Base-by-base conservation (phyloP, 2,888 invertebrate genomes). In the Pammene fasciana region DNA sequence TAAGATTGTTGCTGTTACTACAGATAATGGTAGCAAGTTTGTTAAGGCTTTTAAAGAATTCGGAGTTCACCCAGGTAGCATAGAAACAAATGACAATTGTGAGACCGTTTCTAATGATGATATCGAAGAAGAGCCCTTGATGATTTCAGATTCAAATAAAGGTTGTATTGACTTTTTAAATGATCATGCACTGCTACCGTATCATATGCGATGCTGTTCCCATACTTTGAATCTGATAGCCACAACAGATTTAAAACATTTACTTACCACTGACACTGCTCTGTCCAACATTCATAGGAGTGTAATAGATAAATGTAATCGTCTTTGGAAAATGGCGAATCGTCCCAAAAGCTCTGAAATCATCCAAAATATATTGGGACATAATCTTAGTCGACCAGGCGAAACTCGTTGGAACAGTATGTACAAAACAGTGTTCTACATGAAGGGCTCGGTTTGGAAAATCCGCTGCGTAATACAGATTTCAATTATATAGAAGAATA, bases 21-120 rank as follows among this genome's bases (percentile, higher is more conserved):
- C 71, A 18, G 68, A 72, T 50, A 71, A 65, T 46, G 72, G 72
- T 38, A 66, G 60, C 64, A 72, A 72, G 60, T 72, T 72, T 52
- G 67, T 70, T 41, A 70, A 70, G 67, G 72, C 70, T 50, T 64
- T 67, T 64, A 55, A 71, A 67, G 66, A 65, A 64, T 56, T 61
- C 57, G 59, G 64, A 45, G 38, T 70, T 55, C 38, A 56, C 36
- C 55, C 38, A 38, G 9, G 43, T 0, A 45, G 43, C 11, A 59
- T 59, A 18, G 18, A 59, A 18, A 45, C 38, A 59, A 59, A 13
- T n/a, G 45, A 59, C 43, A 45, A 45, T 59, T 59, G 43, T 45
- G 59, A 59, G 18, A 26, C 59, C 13, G 34, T 26, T 7, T 45
- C 18, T 41, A 7, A 59, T 6, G 13, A 43, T 18, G 57, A 57